phyloP scores from a whole-genome alignment of 2,113 vertebrate genomes.

The Toxotes jaculatrix region DNA sequence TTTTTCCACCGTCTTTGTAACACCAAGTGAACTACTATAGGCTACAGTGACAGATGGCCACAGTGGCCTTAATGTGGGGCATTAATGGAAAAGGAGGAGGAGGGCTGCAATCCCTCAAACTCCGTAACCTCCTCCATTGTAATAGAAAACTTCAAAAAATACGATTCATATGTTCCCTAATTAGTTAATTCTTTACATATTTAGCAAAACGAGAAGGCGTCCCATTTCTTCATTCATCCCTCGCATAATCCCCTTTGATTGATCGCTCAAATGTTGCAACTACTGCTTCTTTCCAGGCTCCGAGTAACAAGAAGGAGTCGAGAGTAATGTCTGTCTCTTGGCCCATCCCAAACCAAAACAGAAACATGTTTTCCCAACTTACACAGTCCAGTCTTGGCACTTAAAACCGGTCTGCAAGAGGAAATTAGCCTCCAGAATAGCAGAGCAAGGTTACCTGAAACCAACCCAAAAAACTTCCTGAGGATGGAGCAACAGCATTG shows the following conservation, averaged over 20 bases:
- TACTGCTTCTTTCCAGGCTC: conserved; percentile 6
- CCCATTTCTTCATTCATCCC: background rate
- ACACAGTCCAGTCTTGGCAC: conserved; percentile 45
- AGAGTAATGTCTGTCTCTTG: conserved; percentile 25
- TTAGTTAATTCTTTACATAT: conserved; percentile 11
- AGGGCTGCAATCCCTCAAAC: background rate
- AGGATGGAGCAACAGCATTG: conserved; percentile 59
- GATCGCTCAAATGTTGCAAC: conserved; percentile 11
- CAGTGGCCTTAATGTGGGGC: conserved; percentile 37
- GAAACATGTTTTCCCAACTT: conserved; percentile 61
- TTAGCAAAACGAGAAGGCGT: background rate
- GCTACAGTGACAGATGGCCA: conserved; percentile 60
- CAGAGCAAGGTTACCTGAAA: conserved; percentile 75
- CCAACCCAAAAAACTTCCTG: conserved; percentile 66
- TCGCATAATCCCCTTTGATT: conserved; percentile 11
- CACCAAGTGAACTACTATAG: conserved; percentile 19
- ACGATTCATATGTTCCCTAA: conserved; percentile 1
- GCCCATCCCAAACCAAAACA: conserved; percentile 52
- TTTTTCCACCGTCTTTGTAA: background rate
- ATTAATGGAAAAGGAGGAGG: conserved; percentile 20
- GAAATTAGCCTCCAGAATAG: conserved; percentile 70
- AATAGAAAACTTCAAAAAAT: conserved; percentile 28
- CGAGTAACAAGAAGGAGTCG: conserved; percentile 9
- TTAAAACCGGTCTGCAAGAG: conserved; percentile 35
- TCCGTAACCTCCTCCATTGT: background rate